Evolutionary conservation across 1,140 invertebrate species (phyloP).

Genomic region (Riptortus pedestris): DNA sequence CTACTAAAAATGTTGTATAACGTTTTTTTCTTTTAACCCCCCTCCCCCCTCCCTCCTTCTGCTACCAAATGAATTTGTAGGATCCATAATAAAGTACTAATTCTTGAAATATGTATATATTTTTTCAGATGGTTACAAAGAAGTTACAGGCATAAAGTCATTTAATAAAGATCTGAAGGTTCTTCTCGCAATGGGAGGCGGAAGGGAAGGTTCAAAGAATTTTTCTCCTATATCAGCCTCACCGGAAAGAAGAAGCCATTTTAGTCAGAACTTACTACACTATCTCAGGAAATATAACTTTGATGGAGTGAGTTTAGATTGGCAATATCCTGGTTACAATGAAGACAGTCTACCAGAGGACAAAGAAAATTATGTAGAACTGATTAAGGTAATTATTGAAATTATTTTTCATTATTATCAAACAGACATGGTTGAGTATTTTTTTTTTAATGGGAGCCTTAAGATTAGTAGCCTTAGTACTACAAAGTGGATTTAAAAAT

Average conservation of each 20-base stretch:
- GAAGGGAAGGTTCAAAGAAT: slow-evolving; percentile 79
- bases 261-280: slow-evolving; percentile 57
- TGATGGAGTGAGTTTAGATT: slow-evolving; percentile 79
- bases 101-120: neutral
- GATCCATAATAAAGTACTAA: neutral
- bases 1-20: too few species aligned
- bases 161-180: slow-evolving; percentile 46
- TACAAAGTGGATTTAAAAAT: too few species aligned
- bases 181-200: slow-evolving; percentile 70
- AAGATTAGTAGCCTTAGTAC: too few species aligned
- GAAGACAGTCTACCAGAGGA: slow-evolving; percentile 22
- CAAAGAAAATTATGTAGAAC: slow-evolving; percentile 25
- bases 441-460: too few species aligned
- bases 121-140: slow-evolving; percentile 17
- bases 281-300: slow-evolving; percentile 73
- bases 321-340: slow-evolving; percentile 64
- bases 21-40: too few species aligned
- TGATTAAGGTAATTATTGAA: slow-evolving; percentile 25
- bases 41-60: too few species aligned
- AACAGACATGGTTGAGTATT: neutral
- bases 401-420: neutral
- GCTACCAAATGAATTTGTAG: too few species aligned
- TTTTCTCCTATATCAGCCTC: slow-evolving; percentile 70
- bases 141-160: slow-evolving; percentile 10
- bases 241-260: slow-evolving; percentile 52